Evolutionary conservation across 2,113 vertebrate species (phyloP).

Genomic region (Riparia riparia): DNA sequence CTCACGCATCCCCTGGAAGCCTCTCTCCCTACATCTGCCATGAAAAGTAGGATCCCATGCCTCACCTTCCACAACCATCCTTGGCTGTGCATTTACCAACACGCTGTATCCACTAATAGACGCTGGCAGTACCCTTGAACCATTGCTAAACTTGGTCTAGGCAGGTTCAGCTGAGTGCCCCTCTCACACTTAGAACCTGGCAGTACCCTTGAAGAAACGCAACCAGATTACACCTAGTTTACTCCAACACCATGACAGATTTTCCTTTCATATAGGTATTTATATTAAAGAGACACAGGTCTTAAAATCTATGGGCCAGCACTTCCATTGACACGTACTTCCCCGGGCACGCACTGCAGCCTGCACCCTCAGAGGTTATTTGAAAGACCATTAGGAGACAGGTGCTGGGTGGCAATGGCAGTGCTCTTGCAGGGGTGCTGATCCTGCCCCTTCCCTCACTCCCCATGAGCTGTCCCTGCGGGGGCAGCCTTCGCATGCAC

Average conservation of each 20-base stretch:
- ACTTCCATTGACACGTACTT: accelerated
- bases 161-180: neutral
- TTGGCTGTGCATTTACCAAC: neutral
- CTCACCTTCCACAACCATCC: neutral
- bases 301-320: neutral
- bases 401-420: neutral
- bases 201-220: neutral
- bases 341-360: accelerated
- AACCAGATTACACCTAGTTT: neutral
- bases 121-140: neutral
- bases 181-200: neutral
- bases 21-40: neutral
- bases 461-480: neutral
- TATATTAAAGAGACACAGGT: neutral
- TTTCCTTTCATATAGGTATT: neutral
- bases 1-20: accelerated
- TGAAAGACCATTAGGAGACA: neutral
- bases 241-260: neutral
- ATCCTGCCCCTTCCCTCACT: neutral
- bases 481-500: neutral
- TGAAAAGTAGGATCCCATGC: neutral
- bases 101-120: neutral
- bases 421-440: neutral
- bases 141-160: neutral
- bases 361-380: neutral